phyloP scores from a whole-genome alignment of 2,888 invertebrate genomes.

The Celastrina argiolus region DNA sequence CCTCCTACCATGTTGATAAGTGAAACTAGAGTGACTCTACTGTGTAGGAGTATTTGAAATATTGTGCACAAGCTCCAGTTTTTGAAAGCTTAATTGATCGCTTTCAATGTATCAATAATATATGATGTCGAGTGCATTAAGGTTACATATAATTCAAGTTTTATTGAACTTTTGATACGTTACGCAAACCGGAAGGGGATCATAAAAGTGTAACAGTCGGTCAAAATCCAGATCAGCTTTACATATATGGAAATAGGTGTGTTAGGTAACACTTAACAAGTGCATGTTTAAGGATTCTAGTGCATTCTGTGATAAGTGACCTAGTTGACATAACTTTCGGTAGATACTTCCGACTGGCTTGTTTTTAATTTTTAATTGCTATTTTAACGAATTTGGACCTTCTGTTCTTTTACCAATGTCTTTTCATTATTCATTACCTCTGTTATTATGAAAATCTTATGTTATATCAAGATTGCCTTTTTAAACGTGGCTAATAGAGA shows the following conservation, averaged over 20 bases:
- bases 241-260: conserved; percentile 6
- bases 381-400: background rate
- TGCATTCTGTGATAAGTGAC: background rate
- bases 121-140: background rate
- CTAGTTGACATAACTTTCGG: background rate
- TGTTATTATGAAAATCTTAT: background rate
- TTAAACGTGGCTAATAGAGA: background rate
- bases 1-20: background rate
- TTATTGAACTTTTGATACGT: conserved; percentile 3
- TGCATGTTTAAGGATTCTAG: background rate
- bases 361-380: background rate
- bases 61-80: background rate
- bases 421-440: background rate
- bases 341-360: background rate
- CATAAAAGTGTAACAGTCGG: background rate
- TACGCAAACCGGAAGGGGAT: conserved; percentile 5
- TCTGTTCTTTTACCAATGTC: background rate
- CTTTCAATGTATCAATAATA: background rate
- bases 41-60: background rate
- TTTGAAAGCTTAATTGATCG: conserved; percentile 7
- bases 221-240: conserved; percentile 8
- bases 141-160: conserved; percentile 2
- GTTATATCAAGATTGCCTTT: background rate
- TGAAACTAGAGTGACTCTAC: background rate
- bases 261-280: background rate